Conservation (phyloP, 2,888 invertebrate species). For the Yponomeuta malinellus region DNA sequence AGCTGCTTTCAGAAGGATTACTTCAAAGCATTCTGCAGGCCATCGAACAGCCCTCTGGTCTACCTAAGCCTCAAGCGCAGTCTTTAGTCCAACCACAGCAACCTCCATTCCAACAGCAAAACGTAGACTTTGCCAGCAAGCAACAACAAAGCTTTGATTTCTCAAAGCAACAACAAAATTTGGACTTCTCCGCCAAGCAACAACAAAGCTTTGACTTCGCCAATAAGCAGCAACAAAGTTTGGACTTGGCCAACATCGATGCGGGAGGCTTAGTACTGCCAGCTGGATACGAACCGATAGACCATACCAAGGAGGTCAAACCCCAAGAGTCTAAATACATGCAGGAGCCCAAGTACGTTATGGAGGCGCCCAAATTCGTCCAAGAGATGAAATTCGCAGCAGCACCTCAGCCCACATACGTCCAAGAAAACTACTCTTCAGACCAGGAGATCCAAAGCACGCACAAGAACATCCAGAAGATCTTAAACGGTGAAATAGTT, state of each 20-base stretch:
- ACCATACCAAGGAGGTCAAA: constrained; percentile 38
- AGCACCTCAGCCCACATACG: constrained; percentile 1
- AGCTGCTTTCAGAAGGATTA: constrained; percentile 85
- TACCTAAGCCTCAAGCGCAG: constrained; percentile 10
- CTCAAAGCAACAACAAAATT: constrained; percentile 25
- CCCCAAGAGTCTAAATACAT: constrained; percentile 4
- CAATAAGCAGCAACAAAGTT: constrained; percentile 25
- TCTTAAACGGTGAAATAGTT: constrained; percentile 32
- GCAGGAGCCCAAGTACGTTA: constrained; percentile 21
- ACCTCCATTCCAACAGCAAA: constrained; percentile 3
- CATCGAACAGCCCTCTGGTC: constrained; percentile 81
- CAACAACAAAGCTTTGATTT: constrained; percentile 27
- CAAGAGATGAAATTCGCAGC: constrained; percentile 21
- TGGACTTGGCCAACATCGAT: constrained; percentile 32
- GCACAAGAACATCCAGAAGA: constrained; percentile 34
- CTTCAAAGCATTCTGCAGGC: constrained; percentile 88
- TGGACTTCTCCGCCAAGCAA: constrained; percentile 22
- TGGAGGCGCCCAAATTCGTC: neutral
- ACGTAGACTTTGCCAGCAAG: constrained; percentile 5
- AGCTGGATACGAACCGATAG: constrained; percentile 61
- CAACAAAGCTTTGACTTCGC: constrained; percentile 28
- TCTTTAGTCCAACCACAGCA: neutral
- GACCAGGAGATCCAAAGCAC: constrained; percentile 49
- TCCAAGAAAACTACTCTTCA: constrained; percentile 20
- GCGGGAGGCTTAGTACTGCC: constrained; percentile 52